Evolutionary conservation across 1,140 invertebrate genomes (phyloP).

Genomic region (Hydropsyche tenuis): DNA sequence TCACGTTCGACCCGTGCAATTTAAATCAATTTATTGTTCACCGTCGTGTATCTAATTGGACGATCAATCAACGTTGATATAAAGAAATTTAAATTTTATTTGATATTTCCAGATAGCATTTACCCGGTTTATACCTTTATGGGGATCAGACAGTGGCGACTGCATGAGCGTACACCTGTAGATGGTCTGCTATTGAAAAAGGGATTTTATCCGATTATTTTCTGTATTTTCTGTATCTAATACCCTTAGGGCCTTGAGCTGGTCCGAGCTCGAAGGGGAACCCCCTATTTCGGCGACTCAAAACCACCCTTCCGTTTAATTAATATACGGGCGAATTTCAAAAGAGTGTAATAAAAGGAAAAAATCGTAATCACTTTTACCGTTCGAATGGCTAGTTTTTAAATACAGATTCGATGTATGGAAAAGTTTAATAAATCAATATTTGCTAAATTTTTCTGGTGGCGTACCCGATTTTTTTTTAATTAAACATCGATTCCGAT

Average conservation of each 20-base stretch:
- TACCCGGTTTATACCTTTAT: not conserved
- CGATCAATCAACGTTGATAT: not conserved
- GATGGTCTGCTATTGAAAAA: conserved; percentile 38
- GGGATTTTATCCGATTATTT: conserved; percentile 47
- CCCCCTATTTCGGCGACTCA: conserved; percentile 7
- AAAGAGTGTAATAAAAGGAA: conserved; percentile 26
- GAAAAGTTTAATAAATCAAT: too few species aligned
- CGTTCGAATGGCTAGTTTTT: conserved; percentile 11
- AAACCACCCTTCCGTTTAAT: conserved; percentile 36
- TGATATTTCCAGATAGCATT: not conserved
- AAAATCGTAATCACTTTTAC: conserved; percentile 20
- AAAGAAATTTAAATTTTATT: not conserved
- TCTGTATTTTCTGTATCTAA: conserved; percentile 34
- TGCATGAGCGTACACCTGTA: conserved; percentile 36
- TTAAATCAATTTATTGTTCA: conserved; percentile 15
- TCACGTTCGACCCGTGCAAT: conserved; percentile 6
- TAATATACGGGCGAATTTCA: conserved; percentile 31
- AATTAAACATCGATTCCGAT: not conserved
- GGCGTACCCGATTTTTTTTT: conserved; percentile 11
- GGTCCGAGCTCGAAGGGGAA: not conserved
- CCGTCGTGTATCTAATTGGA: not conserved
- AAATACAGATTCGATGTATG: not conserved
- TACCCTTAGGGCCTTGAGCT: conserved; percentile 29
- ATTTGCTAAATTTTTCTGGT: too few species aligned
- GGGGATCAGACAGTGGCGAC: conserved; percentile 3